Conservation (phyloP, 2,888 invertebrate species). For the Caradrina clavipalpis region DNA sequence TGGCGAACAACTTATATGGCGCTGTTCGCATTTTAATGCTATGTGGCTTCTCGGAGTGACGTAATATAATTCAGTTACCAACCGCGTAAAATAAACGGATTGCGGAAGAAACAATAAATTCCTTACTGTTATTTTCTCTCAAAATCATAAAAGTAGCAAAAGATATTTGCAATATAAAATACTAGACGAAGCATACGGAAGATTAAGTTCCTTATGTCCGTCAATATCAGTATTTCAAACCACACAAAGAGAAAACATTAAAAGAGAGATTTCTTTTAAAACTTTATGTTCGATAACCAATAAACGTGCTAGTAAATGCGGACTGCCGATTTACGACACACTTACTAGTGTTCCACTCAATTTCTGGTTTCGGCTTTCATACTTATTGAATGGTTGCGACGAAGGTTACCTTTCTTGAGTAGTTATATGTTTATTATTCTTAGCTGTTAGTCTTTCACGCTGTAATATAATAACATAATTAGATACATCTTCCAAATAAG, state of each 20-base stretch:
- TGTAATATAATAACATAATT: too few species aligned
- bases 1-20: not conserved
- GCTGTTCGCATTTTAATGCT: not conserved
- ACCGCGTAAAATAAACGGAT: conserved; percentile 10
- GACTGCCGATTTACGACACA: conserved; percentile 68
- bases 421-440: conserved; percentile 20
- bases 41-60: not conserved
- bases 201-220: conserved; percentile 6
- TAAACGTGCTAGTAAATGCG: conserved; percentile 38
- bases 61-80: not conserved
- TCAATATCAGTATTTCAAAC: conserved; percentile 8
- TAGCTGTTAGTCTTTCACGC: too few species aligned
- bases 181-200: conserved; percentile 3
- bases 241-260: conserved; percentile 24
- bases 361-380: conserved; percentile 51
- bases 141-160: conserved; percentile 11
- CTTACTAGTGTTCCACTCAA: conserved; percentile 43
- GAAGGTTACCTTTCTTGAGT: conserved; percentile 6
- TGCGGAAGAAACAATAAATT: not conserved
- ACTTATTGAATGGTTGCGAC: conserved; percentile 12
- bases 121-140: not conserved
- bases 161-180: not conserved
- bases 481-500: too few species aligned
- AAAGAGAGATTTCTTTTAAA: conserved; percentile 37
- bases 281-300: conserved; percentile 35